Evolutionary conservation across 2,888 invertebrate genomes (phyloP).

Genomic region (Thereva nobilitata): DNA sequence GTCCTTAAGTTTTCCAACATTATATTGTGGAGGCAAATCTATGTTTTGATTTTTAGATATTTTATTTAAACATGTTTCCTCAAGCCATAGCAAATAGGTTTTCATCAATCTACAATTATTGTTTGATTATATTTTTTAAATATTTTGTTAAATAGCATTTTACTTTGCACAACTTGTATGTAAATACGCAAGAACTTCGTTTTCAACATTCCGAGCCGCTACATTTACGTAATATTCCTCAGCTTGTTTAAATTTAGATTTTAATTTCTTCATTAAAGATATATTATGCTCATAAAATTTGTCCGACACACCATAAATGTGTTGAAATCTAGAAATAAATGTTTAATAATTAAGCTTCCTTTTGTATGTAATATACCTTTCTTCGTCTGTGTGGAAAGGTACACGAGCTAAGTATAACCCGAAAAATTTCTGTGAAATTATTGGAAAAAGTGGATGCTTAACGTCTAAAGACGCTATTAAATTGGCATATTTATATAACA

Average conservation of each 20-base stretch:
- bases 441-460: slow-evolving; percentile 70
- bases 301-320: slow-evolving; percentile 66
- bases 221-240: slow-evolving; percentile 62
- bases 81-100: slow-evolving; percentile 74
- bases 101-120: slow-evolving; percentile 61
- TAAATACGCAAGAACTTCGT: slow-evolving; percentile 52
- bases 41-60: slow-evolving; percentile 49
- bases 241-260: slow-evolving; percentile 68
- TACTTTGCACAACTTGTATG: slow-evolving; percentile 56
- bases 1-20: slow-evolving; percentile 65
- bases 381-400: slow-evolving; percentile 54
- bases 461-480: slow-evolving; percentile 70
- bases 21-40: slow-evolving; percentile 74
- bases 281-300: slow-evolving; percentile 75
- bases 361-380: slow-evolving; percentile 43
- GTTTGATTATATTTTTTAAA: not conserved
- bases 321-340: slow-evolving; percentile 44
- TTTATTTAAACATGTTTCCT: slow-evolving; percentile 75
- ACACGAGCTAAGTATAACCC: slow-evolving; percentile 68
- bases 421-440: slow-evolving; percentile 80
- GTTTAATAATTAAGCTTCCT: not conserved
- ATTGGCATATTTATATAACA: slow-evolving; percentile 76
- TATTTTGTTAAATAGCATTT: not conserved
- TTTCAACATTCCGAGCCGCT: slow-evolving; percentile 57
- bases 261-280: slow-evolving; percentile 71